Evolutionary conservation across 2,797 vertebrate species (phyloP), one percentile per base, ranked within the genome.

Genomic region (Brachyrhaphis roseni): DNA sequence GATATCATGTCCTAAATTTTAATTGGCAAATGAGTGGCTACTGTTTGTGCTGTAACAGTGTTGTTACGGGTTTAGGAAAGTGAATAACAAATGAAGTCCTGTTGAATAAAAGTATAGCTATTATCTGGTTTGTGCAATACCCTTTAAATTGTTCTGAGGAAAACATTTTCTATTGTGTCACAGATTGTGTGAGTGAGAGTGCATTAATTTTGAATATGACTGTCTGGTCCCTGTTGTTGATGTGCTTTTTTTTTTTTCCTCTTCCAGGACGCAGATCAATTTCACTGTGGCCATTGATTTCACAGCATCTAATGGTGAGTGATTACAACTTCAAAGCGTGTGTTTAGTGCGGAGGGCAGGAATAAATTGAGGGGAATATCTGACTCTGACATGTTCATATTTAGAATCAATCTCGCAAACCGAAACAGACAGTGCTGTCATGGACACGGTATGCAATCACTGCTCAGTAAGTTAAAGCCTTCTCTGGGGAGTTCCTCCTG

Each of bases 261-360:
- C 82, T 88, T 90, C 51, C 82, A 99, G 98, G 90, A 99, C 98
- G 5, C 98, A 99, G 93, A 98, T 99, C 95, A 98, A 98, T 96
- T 99, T 99, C 94, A 99, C 98, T 0, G 98, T 99, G 91, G 98
- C 98, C 93, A 99, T 99, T 0, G 98, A 99, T 94, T 99, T 99
- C 95, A 99, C 98, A 0, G 98, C 98, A 3, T 99, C 98, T 91
- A 99, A 99, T 75, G 98, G 98, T 99, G 95, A 97, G 97, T 95
- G 86, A 92, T 93, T 82, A 87, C 76, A 57, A 75, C 34, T 45
- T 51, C 72, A 76, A 84, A 72, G 78, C 81, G 64, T 79, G 70
- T 78, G 59, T 81, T 59, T 59, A 39, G 41, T 20, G 12, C 31
- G 49, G 64, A 45, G 23, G 43, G n/a, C 3, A 57, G 78, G 53